phyloP scores from a whole-genome alignment of 2,113 vertebrate species.

The Plestiodon gilberti region DNA sequence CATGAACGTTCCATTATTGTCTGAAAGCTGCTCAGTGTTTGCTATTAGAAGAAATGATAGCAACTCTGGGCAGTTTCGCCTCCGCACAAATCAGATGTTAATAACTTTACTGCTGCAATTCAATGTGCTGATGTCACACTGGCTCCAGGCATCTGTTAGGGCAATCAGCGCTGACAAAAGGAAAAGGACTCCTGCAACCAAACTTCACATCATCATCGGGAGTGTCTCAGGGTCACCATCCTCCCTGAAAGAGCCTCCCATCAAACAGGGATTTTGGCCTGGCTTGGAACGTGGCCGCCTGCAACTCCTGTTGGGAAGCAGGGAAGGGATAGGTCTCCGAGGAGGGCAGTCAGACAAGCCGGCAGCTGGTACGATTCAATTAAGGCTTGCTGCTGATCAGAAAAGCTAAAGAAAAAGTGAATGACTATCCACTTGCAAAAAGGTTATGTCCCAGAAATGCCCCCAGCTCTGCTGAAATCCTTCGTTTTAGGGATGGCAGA shows the following conservation, averaged over 20 bases:
- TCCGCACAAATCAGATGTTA: slow-evolving; percentile 11
- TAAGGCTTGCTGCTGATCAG: too few species aligned
- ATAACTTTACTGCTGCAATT: not conserved
- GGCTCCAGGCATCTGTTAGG: not conserved
- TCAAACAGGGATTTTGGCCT: not conserved
- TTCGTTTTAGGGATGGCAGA: too few species aligned
- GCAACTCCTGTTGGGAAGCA: not conserved
- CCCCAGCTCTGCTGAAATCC: too few species aligned
- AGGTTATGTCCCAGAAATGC: too few species aligned
- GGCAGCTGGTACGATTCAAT: too few species aligned
- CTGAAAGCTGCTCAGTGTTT: slow-evolving; percentile 28
- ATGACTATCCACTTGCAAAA: too few species aligned
- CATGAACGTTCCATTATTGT: not conserved
- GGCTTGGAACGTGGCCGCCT: not conserved
- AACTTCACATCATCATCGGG: not conserved
- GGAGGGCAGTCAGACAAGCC: too few species aligned
- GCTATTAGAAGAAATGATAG: slow-evolving; percentile 16
- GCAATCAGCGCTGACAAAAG: not conserved
- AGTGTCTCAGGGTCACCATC: not conserved
- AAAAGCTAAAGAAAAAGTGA: too few species aligned
- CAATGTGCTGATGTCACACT: not conserved
- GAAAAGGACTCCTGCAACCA: accelerated
- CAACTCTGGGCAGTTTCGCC: not conserved
- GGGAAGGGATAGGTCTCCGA: too few species aligned
- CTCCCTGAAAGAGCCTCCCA: not conserved